These are phyloP conservation scores for Protaetia brevitarsis DNA, from an alignment of 1,140 invertebrate species.

Conservation along the genomic window DNA sequence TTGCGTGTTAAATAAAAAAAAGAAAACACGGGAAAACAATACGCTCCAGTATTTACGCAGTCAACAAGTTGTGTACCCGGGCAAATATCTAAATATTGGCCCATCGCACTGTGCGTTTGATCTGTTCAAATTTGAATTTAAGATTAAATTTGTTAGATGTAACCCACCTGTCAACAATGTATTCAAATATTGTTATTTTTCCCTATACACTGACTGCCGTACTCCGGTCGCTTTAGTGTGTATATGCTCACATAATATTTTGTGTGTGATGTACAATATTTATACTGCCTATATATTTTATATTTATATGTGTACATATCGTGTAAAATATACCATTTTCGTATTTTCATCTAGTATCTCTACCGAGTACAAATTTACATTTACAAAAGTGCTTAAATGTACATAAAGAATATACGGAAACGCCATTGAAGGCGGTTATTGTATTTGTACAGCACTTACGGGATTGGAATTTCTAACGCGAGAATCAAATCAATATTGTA, in stretches of 20 bases:
- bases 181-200: slow-evolving; percentile 47
- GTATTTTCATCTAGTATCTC: not conserved
- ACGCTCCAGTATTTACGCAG: slow-evolving; percentile 43
- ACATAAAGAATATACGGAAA: not conserved
- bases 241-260: not conserved
- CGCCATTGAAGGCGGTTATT: not conserved
- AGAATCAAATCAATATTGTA: no score
- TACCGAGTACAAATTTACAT: not conserved
- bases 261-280: not conserved
- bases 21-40: slow-evolving; percentile 47
- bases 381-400: not conserved
- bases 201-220: not conserved
- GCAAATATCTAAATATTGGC: slow-evolving; percentile 49
- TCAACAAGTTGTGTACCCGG: slow-evolving; percentile 47
- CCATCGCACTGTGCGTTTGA: slow-evolving; percentile 45
- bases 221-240: not conserved
- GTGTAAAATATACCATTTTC: not conserved
- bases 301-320: not conserved
- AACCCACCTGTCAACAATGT: slow-evolving; percentile 45
- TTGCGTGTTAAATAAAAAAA: slow-evolving; percentile 16
- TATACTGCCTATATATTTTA: slow-evolving; percentile 6
- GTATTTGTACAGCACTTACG: no score
- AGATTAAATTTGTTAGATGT: slow-evolving; percentile 49
- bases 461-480: no score
- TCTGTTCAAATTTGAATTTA: slow-evolving; percentile 50